Percentiles rank a stretch among this genome's conserved stretches.
Conservation (phyloP, 2,113 vertebrate species). For the Ia io region DNA sequence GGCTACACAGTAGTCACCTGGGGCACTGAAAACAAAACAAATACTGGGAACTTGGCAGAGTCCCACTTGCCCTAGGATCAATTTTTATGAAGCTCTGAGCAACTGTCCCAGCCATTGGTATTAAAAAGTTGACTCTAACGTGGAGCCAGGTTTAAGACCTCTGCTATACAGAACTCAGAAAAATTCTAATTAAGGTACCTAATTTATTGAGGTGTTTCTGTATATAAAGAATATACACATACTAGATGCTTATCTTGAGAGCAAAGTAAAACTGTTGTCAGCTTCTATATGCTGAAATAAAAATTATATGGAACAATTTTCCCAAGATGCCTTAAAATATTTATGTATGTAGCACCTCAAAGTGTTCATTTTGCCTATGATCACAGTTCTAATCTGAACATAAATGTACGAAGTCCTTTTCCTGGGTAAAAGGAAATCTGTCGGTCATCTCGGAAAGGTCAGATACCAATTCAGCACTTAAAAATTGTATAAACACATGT, state of each 20-base stretch:
- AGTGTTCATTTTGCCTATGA: conserved; percentile 3
- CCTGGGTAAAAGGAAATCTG: background rate
- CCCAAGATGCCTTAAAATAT: background rate
- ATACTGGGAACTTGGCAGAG: background rate
- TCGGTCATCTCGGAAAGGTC: background rate
- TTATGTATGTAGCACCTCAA: background rate
- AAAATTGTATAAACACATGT: background rate
- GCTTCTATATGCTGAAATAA: conserved; percentile 25
- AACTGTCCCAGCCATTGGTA: background rate
- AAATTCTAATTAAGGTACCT: conserved; percentile 2
- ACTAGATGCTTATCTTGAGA: background rate
- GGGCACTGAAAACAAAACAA: background rate
- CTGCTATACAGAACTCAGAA: background rate
- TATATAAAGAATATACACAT: background rate
- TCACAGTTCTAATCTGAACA: background rate
- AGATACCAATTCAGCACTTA: conserved; percentile 11
- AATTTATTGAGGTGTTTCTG: conserved; percentile 26
- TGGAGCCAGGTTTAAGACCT: background rate
- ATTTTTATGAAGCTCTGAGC: conserved; percentile 14
- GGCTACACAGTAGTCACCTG: background rate
- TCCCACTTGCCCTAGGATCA: background rate
- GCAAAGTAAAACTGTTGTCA: background rate
- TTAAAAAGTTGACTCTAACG: conserved; percentile 25
- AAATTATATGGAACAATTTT: background rate
- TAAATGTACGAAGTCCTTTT: conserved; percentile 9